These are phyloP conservation scores for Trissolcus basalis DNA, from an alignment of 1,140 invertebrate genomes.

Conservation along the genomic window DNA sequence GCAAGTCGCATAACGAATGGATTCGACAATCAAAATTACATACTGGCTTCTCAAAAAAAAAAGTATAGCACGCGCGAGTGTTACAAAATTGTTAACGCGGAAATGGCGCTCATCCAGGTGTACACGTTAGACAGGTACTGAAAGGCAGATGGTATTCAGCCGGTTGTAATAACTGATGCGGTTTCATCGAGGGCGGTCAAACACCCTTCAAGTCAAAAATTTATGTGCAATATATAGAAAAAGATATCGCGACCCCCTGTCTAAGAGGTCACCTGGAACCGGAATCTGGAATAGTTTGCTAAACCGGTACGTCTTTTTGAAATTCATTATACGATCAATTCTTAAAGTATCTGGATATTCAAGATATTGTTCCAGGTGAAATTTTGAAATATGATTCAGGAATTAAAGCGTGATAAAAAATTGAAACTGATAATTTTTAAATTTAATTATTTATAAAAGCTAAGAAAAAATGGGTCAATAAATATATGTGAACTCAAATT, in stretches of 20 bases:
- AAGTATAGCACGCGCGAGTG: constrained; percentile 7
- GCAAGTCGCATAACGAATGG: constrained; percentile 20
- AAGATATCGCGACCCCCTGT: constrained; percentile 51
- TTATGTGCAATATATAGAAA: constrained; percentile 30
- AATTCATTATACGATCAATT: too few relatives aligned
- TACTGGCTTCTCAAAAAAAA: constrained; percentile 7
- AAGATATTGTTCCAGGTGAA: too few relatives aligned
- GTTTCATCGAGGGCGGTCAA: constrained; percentile 36
- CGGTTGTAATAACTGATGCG: constrained; percentile 52
- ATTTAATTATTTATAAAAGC: too few relatives aligned
- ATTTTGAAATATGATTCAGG: too few relatives aligned
- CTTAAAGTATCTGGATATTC: too few relatives aligned
- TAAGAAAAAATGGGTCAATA: too few relatives aligned
- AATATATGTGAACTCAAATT: too few relatives aligned
- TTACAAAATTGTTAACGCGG: constrained; percentile 25
- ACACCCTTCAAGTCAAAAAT: constrained; percentile 56
- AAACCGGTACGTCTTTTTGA: too few relatives aligned
- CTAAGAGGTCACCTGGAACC: constrained; percentile 45
- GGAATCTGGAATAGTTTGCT: constrained; percentile 10
- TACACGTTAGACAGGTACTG: constrained; percentile 36
- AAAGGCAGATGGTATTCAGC: constrained; percentile 56
- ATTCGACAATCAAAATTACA: constrained; percentile 32
- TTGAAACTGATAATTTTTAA: too few relatives aligned
- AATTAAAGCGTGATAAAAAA: too few relatives aligned
- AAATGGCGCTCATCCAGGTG: constrained; percentile 53